Evolutionary conservation across 2,888 invertebrate species (phyloP), one percentile per base, ranked within the genome.

Genomic region (Drosophila flavopinicola): DNA sequence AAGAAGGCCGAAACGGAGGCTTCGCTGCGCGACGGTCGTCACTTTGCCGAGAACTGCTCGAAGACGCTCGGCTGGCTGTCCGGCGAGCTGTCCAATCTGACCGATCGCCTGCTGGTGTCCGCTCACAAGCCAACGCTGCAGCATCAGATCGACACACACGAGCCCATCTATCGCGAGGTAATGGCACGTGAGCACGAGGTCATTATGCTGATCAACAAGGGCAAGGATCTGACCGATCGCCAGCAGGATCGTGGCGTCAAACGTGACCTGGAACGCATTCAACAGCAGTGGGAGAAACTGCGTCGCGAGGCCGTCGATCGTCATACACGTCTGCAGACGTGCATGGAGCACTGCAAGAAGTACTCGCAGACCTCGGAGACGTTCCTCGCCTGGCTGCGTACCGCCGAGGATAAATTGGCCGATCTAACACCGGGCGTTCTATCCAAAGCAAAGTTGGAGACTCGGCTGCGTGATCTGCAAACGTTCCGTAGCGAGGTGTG

Each of bases 191-290:
- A 98, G 86, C 97, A 98, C 87, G 98, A 98, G 91, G 95, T 98
- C 0, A 97, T 98, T 74, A 97, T 98, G 95, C 92, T 98, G 11
- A 91, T 98, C 25, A 98, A 98, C 88, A 98, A 97, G 91, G 98
- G 98, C 78, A 93, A 94, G 69, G 95, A 95, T 80, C 92, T 95
- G 67, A 88, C 94, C 6, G 91, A 88, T 25, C 88, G 88, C 6
- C 93, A 93, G 45, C 89, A 89, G 49, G 91, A 91, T 74, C 93
- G 95, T 60, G 92, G 93, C 25, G 92, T 95, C 0, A 95, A 95
- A 85, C 93, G 94, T 44, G 97, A 97, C 86, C 91, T 99, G 51
- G 98, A 98, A 86, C 95, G 95, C 83, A 96, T 99, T 84, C 96
- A 97, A 90, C 93, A 95, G 24, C 95, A 96, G 73, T 99, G 98